Percentiles rank a stretch among this genome's conserved stretches.
Evolutionary conservation across 2,797 vertebrate genomes (phyloP).

Genomic region (Erpetoichthys calabaricus): DNA sequence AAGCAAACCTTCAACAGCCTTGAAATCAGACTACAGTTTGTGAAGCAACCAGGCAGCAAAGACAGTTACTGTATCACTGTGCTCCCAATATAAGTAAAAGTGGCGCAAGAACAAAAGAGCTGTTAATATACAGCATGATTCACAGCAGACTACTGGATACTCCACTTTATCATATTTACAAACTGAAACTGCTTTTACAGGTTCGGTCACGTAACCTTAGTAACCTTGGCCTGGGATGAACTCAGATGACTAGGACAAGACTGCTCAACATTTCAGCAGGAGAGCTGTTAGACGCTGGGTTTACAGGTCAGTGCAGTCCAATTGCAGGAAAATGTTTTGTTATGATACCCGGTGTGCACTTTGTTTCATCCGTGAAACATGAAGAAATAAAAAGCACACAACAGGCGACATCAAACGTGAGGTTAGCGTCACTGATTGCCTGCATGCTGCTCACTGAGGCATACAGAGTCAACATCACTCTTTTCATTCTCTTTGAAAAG

Average conservation of each 20-base stretch:
- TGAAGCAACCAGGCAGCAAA: no score
- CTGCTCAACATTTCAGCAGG: slow-evolving; percentile 10
- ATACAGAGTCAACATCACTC: neutral
- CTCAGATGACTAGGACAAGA: neutral
- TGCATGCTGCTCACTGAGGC: neutral
- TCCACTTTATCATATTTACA: no score
- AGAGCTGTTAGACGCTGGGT: slow-evolving; percentile 14
- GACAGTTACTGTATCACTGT: no score
- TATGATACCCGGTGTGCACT: slow-evolving; percentile 9
- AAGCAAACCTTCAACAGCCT: no score
- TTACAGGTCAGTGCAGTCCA: slow-evolving; percentile 10
- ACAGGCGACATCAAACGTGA: neutral
- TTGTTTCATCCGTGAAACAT: slow-evolving; percentile 7
- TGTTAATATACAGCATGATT: no score
- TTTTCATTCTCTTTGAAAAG: slow-evolving; percentile 1
- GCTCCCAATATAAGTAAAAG: no score
- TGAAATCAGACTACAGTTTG: no score
- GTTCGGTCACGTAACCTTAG: no score
- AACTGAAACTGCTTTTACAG: no score
- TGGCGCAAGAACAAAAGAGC: no score
- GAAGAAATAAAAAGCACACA: neutral
- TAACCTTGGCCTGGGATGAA: no score
- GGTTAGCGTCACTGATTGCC: neutral
- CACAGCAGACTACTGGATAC: no score
- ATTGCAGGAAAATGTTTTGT: slow-evolving; percentile 1